phyloP scores from a whole-genome alignment of 2,797 vertebrate genomes.

The Bradypodion pumilum region DNA sequence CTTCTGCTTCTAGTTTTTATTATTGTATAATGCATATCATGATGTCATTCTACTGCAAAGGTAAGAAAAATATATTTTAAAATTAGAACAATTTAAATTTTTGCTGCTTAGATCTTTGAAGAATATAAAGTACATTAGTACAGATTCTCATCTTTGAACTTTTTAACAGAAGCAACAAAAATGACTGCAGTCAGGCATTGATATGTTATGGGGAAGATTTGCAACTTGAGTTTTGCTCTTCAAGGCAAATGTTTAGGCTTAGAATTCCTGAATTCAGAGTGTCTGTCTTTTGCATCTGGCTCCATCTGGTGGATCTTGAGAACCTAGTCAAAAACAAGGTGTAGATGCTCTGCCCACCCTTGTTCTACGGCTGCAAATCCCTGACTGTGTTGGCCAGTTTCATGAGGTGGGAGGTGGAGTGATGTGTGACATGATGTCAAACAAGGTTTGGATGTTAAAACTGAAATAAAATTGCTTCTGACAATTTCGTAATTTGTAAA shows the following conservation, averaged over 20 bases:
- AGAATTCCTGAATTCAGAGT: neutral
- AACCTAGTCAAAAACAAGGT: neutral
- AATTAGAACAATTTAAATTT: neutral
- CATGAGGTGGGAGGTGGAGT: neutral
- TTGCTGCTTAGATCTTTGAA: no score
- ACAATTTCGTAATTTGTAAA: conserved; percentile 24
- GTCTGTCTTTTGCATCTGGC: neutral
- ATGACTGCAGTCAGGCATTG: neutral
- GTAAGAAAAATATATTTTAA: neutral
- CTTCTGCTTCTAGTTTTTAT: neutral
- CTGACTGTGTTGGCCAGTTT: neutral
- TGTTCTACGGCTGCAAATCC: neutral
- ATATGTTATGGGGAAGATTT: neutral
- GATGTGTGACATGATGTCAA: neutral
- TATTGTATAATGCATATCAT: neutral
- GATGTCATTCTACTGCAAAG: neutral
- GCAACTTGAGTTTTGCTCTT: neutral
- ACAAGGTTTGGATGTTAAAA: neutral
- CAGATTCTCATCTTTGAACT: no score
- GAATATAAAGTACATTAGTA: no score
- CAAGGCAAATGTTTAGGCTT: neutral
- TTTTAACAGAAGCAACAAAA: no score
- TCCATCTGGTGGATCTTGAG: neutral
- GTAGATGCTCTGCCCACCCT: neutral
- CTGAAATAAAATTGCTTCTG: conserved; percentile 26